phyloP scores from a whole-genome alignment of 2,113 vertebrate species.

The Ictidomys tridecemlineatus region DNA sequence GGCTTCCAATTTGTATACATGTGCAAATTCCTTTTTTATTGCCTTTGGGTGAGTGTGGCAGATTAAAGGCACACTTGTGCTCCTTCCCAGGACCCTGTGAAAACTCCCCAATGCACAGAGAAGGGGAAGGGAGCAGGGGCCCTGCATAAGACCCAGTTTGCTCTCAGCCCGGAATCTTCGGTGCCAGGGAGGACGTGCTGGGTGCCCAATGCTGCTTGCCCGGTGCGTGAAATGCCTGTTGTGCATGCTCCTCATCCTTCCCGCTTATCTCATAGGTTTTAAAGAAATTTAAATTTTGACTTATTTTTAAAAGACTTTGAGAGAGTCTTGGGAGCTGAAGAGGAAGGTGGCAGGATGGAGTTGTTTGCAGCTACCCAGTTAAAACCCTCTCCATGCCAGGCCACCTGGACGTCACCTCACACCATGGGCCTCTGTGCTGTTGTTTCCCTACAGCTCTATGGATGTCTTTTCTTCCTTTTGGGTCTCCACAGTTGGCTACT shows the following conservation, averaged over 20 bases:
- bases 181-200: not conserved
- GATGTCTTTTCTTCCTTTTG: not conserved
- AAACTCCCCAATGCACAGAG: not conserved
- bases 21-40: not conserved
- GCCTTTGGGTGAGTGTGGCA: not conserved
- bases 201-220: not conserved
- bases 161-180: not conserved
- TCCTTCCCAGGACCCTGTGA: not conserved
- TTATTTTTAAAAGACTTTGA: not conserved
- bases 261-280: not conserved
- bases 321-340: not conserved
- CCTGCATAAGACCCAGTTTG: not conserved
- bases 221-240: not conserved
- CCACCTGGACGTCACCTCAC: not conserved
- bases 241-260: not conserved
- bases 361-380: not conserved
- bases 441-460: not conserved
- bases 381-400: not conserved
- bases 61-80: not conserved
- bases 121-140: not conserved
- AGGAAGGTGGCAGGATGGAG: not conserved
- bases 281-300: not conserved
- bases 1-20: not conserved
- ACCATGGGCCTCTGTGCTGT: not conserved
- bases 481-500: slow-evolving; percentile 31